A percentile compares a stretch with the other conserved stretches of the same genome.
phyloP scores from a whole-genome alignment of 1,140 invertebrate species.

The fruit fly (Drosophila melanogaster) region DNA sequence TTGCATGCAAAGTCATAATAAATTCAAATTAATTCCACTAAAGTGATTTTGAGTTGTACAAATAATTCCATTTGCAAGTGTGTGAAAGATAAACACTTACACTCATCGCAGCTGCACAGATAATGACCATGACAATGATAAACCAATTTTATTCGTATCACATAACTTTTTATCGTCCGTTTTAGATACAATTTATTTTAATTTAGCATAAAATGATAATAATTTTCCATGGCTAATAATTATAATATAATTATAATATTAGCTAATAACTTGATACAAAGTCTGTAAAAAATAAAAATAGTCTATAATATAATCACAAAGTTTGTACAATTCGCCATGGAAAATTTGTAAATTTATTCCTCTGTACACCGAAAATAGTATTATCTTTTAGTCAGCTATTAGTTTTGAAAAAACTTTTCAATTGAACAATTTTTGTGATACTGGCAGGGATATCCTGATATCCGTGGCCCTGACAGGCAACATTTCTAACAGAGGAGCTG shows the following conservation, averaged over 20 bases:
- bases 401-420: conserved; percentile 1
- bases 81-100: background rate
- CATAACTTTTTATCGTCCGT: background rate
- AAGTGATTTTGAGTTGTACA: conserved; percentile 21
- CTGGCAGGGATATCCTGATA: conserved; percentile 9
- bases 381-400: background rate
- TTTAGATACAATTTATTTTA: too few species aligned
- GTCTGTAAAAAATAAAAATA: too few species aligned
- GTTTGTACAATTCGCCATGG: too few species aligned
- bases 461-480: conserved; percentile 5
- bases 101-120: too few species aligned
- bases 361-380: background rate
- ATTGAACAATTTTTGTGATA: conserved; percentile 10
- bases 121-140: too few species aligned
- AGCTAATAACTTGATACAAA: too few species aligned
- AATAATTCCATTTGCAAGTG: conserved; percentile 5
- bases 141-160: too few species aligned
- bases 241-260: too few species aligned
- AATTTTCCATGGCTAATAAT: too few species aligned
- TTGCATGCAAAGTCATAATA: conserved; percentile 20
- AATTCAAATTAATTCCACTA: conserved; percentile 44
- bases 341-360: too few species aligned
- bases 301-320: too few species aligned
- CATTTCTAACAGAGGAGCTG: conserved; percentile 10
- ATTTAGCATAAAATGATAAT: too few species aligned